Base-by-base conservation (phyloP, 2,888 invertebrate species). In the Napeogenes sylphis region DNA sequence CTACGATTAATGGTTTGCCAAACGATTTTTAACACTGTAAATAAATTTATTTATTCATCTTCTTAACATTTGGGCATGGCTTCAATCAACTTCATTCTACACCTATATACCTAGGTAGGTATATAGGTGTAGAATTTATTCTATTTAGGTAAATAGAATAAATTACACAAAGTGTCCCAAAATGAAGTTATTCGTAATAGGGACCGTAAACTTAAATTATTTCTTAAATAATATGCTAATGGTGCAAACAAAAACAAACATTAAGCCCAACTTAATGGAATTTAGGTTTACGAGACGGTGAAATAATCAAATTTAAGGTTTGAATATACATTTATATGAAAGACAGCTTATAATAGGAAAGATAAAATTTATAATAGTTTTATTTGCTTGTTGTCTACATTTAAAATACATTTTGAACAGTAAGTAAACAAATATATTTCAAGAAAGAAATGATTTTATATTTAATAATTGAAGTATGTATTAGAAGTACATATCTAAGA, bases 201-300 rank as follows among this genome's bases (percentile, higher is more conserved):
- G 3, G 59, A 42, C 33, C 51, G 53, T 58, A 54, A 59, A 62
- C 54, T 57, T 55, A 57, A 62, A 59, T 62, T 59, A 59, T 56
- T 54, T 33, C 59, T 45, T 51, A 55, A 62, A 65, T 62, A 62
- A 65, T 62, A 62, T 59, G 62, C 56, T 65, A 65, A 65, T 65
- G 59, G 30, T 55, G 58, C 54, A 62, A 65, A 62, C 59, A 56
- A 63, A 63, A 42, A 64, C 58, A 67, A 63, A 64, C 64, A 63
- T 66, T 66, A 63, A 64, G 58, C 56, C 64, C 53, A 64, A 62
- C 45, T 62, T 64, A 63, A 67, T 64, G 62, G 61, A 62, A 63
- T 63, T 64, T 63, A 61, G 55, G 67, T 67, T 67, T 63, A 67
- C 60, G 56, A 59, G 13, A 47, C 61, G 58, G 51, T 63, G 47